phyloP scores from a whole-genome alignment of 2,888 invertebrate genomes.

The Dilophus febrilis region DNA sequence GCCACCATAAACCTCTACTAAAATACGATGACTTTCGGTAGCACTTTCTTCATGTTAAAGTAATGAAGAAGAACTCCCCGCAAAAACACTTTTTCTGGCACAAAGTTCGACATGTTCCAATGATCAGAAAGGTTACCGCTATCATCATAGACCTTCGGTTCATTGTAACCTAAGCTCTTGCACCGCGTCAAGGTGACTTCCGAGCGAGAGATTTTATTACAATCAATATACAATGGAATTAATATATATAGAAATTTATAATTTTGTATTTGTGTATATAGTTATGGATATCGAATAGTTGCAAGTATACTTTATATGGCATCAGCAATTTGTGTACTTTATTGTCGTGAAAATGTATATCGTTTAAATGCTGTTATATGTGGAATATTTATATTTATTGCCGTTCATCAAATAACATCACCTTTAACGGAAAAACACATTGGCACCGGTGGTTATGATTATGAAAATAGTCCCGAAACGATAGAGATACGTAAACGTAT shows the following conservation, averaged over 20 bases:
- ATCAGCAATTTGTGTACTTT: constrained; percentile 37
- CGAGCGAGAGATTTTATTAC: background rate
- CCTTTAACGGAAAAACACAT: constrained; percentile 7
- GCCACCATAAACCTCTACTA: no score
- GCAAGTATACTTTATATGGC: constrained; percentile 32
- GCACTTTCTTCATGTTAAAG: no score
- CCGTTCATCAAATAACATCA: constrained; percentile 37
- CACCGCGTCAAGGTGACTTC: no score
- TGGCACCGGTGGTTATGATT: background rate
- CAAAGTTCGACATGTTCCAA: no score
- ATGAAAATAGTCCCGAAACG: background rate
- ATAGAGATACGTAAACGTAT: background rate
- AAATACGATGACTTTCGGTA: no score
- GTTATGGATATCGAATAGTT: constrained; percentile 13
- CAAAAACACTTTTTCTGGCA: no score
- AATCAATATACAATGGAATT: background rate
- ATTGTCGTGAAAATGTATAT: constrained; percentile 41
- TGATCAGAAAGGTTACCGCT: no score
- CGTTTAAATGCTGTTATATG: constrained; percentile 42
- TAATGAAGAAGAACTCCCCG: no score
- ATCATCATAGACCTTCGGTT: no score
- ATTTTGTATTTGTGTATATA: constrained; percentile 6
- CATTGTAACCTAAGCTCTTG: no score
- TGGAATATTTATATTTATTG: constrained; percentile 35
- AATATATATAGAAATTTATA: background rate